These are phyloP conservation scores for Ptycholaimellus sp. DNA, from an alignment of 2,888 invertebrate genomes.

Conservation along the genomic window DNA sequence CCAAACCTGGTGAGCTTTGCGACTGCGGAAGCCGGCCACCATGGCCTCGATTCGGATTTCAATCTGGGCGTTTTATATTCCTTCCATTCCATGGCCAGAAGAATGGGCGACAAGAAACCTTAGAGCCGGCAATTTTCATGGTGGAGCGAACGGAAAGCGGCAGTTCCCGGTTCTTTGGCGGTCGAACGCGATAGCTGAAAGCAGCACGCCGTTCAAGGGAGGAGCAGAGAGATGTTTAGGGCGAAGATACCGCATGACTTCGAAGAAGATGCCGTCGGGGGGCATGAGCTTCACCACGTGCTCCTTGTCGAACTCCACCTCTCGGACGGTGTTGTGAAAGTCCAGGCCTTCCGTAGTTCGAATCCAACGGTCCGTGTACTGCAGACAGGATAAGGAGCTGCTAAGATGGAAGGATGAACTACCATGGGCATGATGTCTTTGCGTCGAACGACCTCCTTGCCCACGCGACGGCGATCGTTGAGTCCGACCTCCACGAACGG, in stretches of 20 bases:
- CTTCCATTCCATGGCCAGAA: too few species aligned
- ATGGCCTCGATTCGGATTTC: slow-evolving; percentile 80
- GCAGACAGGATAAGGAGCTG: too few species aligned
- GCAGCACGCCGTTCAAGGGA: too few species aligned
- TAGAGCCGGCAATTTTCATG: slow-evolving; percentile 24
- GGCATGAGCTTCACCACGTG: slow-evolving; percentile 26
- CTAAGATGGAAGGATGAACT: too few species aligned
- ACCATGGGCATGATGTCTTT: slow-evolving; percentile 86
- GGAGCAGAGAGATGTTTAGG: too few species aligned
- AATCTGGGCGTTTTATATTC: too few species aligned
- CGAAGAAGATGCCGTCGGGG: slow-evolving; percentile 23
- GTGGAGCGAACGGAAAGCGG: slow-evolving; percentile 76
- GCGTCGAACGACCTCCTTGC: slow-evolving; percentile 91
- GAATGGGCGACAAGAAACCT: too few species aligned
- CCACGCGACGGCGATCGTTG: slow-evolving; percentile 67
- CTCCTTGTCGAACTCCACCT: slow-evolving; percentile 47
- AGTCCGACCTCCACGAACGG: slow-evolving; percentile 86
- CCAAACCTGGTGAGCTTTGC: slow-evolving; percentile 72
- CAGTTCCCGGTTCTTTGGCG: slow-evolving; percentile 79
- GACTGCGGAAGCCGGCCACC: slow-evolving; percentile 84
- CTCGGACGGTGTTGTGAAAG: slow-evolving; percentile 78
- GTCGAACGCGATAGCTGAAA: slow-evolving; percentile 51
- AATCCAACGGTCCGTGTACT: slow-evolving; percentile 98
- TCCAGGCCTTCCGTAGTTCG: slow-evolving; percentile 71
- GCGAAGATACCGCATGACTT: too few species aligned